A percentile compares a stretch with the other conserved stretches of the same genome.
phyloP scores from a whole-genome alignment of 2,797 vertebrate species.

The Macropus fuliginosus region DNA sequence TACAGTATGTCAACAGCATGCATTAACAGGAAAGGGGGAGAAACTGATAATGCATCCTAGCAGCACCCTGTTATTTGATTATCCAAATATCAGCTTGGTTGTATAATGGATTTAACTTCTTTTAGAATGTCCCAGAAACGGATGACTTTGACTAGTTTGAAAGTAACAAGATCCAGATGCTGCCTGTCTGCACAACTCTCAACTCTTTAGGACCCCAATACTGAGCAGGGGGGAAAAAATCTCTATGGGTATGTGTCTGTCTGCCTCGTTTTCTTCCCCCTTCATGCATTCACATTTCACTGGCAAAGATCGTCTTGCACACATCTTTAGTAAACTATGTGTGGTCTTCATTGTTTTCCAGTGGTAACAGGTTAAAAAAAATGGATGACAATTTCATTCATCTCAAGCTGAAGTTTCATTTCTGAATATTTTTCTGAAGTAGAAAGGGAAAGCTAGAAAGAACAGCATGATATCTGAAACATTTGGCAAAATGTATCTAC shows the following conservation, averaged over 20 bases:
- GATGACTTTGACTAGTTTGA: slow-evolving; percentile 82
- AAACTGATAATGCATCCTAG: slow-evolving; percentile 64
- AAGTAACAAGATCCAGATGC: slow-evolving; percentile 88
- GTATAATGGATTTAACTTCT: slow-evolving; percentile 81
- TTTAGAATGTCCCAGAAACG: slow-evolving; percentile 84
- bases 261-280: slow-evolving; percentile 35
- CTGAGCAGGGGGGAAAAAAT: slow-evolving; percentile 40
- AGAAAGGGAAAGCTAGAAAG: slow-evolving; percentile 65
- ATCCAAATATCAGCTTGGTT: slow-evolving; percentile 80
- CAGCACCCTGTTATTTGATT: slow-evolving; percentile 77
- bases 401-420: slow-evolving; percentile 64
- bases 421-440: slow-evolving; percentile 61
- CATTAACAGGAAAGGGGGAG: slow-evolving; percentile 60
- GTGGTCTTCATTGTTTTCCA: slow-evolving; percentile 43
- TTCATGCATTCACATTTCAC: slow-evolving; percentile 51
- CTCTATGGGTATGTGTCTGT: neutral
- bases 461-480: slow-evolving; percentile 48
- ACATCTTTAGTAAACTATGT: slow-evolving; percentile 26
- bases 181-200: slow-evolving; percentile 76
- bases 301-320: slow-evolving; percentile 47
- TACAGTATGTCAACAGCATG: slow-evolving; percentile 59
- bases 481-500: slow-evolving; percentile 79
- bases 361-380: slow-evolving; percentile 57
- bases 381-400: slow-evolving; percentile 64
- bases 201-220: slow-evolving; percentile 70